Evolutionary conservation across 2,888 invertebrate species (phyloP), one percentile per base, ranked within the genome.

Genomic region (Craniophora ligustri): DNA sequence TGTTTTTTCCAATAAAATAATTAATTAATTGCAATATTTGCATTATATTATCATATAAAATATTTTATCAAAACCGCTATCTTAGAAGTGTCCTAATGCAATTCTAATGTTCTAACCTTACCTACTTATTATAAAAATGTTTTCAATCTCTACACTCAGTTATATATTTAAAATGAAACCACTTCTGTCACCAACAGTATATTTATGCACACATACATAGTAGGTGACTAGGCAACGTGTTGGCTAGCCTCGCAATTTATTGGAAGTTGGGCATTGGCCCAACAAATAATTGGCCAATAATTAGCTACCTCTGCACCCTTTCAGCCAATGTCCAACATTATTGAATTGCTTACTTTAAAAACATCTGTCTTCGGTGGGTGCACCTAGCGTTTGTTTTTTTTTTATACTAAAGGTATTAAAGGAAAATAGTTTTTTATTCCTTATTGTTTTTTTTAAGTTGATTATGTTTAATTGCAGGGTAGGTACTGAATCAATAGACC

Each of bases 121-220:
- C n/a, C n/a, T n/a, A n/a, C n/a, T n/a, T n/a, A n/a, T n/a, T n/a
- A n/a, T n/a, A n/a, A n/a, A n/a, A n/a, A n/a, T n/a, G n/a, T n/a
- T n/a, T n/a, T n/a, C n/a, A n/a, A n/a, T n/a, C n/a, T n/a, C n/a
- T n/a, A n/a, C n/a, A n/a, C n/a, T n/a, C n/a, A n/a, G n/a, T n/a
- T n/a, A n/a, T 5, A 26, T 26, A n/a, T 11, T 16, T 5, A 32
- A 42, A 42, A 14, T 26, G 1, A 8, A 34, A 62, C 5, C 57
- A 1, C 63, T 64, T 58, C 2, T 65, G 53, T 18, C 15, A 0
- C 1, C 15, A 15, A 18, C 34, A 31, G 45, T 64, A 64, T 63
- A 59, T 59, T 51, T 55, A 59, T 62, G 49, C 62, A 46, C 44
- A 62, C 39, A 46, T 39, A 62, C 39, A 67, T 34, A 57, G 47